Base-by-base conservation (phyloP, 1,140 invertebrate species). In the Papilio polytes region DNA sequence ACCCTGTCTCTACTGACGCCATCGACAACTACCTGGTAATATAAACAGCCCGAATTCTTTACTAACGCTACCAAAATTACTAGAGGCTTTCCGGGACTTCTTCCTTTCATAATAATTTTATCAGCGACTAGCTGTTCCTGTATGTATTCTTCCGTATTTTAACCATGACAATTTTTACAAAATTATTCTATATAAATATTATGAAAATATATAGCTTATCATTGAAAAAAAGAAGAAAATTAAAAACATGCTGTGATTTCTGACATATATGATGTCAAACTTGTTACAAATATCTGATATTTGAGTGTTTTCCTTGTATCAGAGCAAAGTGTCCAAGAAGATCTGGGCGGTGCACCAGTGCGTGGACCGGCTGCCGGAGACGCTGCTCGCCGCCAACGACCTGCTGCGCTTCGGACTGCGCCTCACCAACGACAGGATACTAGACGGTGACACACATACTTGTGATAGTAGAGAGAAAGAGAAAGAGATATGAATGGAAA, bases 261-360 rank as follows among this genome's bases (percentile, higher is more conserved):
- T 36, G 36, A 36, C 36, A 6, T 36, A 6, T 36, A 36, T 3
- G 36, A 36, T 36, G 36, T 36, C 36, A 3, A 36, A 36, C 36
- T 36, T 36, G 4, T 36, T 3, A 36, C 36, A 36, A 36, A 36
- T 36, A 36, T 36, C 36, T 36, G 6, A 36, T 36, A 36, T 36
- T 36, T 18, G 0, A 31, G 3, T 44, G 51, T 18, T 8, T 36
- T 18, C n/a, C 10, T 81, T 72, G 0, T 7, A 36, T 48, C 80
- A 95, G 96, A 97, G 96, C 80, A 98, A 98, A 96, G 97, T 98
- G 63, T 96, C 96, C 13, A 98, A 98, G 93, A 96, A 97, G 88
- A 96, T 96, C n/a, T 98, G 98, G 98, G 97, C 98, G 31, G 93
- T 98, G 8, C 97, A 97, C 87, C 97, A 98, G 92, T 98, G 98